Evolutionary conservation across 2,888 invertebrate genomes (phyloP), one percentile per base, ranked within the genome.

Genomic region (Drosophila testacea): DNA sequence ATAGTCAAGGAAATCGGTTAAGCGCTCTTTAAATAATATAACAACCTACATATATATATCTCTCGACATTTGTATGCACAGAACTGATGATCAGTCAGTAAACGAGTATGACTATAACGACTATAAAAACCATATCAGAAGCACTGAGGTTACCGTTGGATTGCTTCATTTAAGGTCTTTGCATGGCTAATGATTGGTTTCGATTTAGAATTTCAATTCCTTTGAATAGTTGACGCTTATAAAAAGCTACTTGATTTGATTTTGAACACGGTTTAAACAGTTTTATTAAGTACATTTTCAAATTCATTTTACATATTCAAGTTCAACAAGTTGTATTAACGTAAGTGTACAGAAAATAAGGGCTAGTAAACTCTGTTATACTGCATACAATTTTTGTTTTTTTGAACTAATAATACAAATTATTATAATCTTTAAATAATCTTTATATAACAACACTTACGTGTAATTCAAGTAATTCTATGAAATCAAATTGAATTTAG

Each of bases 1-100:
- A 72, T 56, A 81, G 81, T 68, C 81, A 77, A 77, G 81, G 78
- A 81, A 81, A 77, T 60, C 32, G 51, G 46, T 55, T 39, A 66
- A 79, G 44, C 52, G 54, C 50, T 73, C 59, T 72, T 52, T 57
- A 30, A 56, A 47, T 28, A 28, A 41, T 32, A 55, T 42, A 30
- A 42, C 27, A 38, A 36, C 13, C 5, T 32, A 44, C 9, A 36
- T 13, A 34, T 22, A 6, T 30, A 41, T 50, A 42, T 54, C 47
- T 16, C 13, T 56, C 30, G 38, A 28, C 46, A 79, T 79, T 77
- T 66, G 66, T 80, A 81, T 80, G 81, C 81, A 80, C 16, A 70
- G 60, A 77, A 61, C 56, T 75, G 63, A 56, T 79, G 74, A 74
- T 62, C 69, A 56, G 69, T 69, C 63, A 57, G 46, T 75, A 61